Percentiles rank a stretch among this genome's conserved stretches.
Conservation (phyloP, 2,888 invertebrate genomes). For the Homarus gammarus region DNA sequence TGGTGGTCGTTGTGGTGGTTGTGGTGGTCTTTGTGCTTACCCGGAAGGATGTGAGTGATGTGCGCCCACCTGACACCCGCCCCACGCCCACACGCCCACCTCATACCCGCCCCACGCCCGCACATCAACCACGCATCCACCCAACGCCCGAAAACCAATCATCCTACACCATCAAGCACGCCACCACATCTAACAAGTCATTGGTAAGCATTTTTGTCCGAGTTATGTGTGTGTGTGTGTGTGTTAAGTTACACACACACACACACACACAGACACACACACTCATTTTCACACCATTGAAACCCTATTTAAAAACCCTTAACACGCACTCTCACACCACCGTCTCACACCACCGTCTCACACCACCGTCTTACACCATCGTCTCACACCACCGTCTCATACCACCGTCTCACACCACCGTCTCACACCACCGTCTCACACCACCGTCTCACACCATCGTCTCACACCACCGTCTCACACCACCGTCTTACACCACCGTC, state of each 20-base stretch:
- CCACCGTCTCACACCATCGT: no score
- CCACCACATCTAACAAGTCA: background rate
- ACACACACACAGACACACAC: background rate
- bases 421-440: no score
- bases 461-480: no score
- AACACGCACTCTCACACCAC: background rate
- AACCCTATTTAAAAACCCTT: no score
- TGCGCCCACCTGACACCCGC: constrained; percentile 30
- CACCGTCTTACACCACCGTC: no score
- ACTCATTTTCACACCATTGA: background rate
- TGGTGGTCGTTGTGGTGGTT: background rate
- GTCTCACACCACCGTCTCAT: no score
- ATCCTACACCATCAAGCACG: background rate
- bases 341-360: no score
- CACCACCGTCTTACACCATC: no score
- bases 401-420: no score
- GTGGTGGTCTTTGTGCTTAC: constrained; percentile 17
- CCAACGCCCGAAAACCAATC: constrained; percentile 2
- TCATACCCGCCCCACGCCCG: constrained; percentile 10
- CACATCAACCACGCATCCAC: constrained; percentile 25
- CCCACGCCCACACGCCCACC: constrained; percentile 1
- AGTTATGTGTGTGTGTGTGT: background rate
- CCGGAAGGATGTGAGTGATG: constrained; percentile 49
- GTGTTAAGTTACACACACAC: background rate
- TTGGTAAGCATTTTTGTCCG: background rate